Evolutionary conservation across 1,140 invertebrate genomes (phyloP), one percentile per base, ranked within the genome.

Genomic region (Theocolax elegans): DNA sequence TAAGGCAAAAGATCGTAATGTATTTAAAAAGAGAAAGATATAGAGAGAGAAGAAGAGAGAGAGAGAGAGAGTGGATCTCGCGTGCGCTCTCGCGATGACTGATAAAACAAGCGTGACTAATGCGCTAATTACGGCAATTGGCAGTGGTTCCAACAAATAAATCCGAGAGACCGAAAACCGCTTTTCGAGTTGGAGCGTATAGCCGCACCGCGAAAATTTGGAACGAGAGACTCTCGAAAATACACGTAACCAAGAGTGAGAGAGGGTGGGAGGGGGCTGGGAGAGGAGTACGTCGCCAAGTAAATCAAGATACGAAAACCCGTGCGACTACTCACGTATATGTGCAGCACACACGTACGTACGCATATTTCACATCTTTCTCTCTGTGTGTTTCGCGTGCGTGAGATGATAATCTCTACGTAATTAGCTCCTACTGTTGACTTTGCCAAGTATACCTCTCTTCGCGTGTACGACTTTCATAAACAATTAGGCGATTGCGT

Each of bases 341-440:
- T 35, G 10, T 35, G 31, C 31, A 35, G n/a, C 10, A 35, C 31
- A 35, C 4, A 35, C 31, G 31, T 35, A 10, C 4, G 10, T 35
- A n/a, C n/a, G n/a, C n/a, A n/a, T n/a, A n/a, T n/a, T n/a, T n/a
- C 10, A 35, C 31, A 10, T 35, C 31, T 23, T 21, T 51, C 19
- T 27, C 6, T 49, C 2, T 31, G 29, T 23, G 46, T 48, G 44
- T 19, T 19, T n/a, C 15, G 21, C 65, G 63, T 63, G 31, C 48
- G 70, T 46, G 60, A 75, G 75, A 77, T 77, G 75, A 72, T 75
- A 77, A 77, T 77, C 74, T 60, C 60, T 48, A 56, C 65, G 72
- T 74, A 77, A 77, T 77, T 74, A 77, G 74, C 74, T 35, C 27
- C 58, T 69, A 69, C 65, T 58, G 68, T 67, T 56, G 65, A 65